phyloP scores from a whole-genome alignment of 2,113 vertebrate species.

The Crotalus tigris region DNA sequence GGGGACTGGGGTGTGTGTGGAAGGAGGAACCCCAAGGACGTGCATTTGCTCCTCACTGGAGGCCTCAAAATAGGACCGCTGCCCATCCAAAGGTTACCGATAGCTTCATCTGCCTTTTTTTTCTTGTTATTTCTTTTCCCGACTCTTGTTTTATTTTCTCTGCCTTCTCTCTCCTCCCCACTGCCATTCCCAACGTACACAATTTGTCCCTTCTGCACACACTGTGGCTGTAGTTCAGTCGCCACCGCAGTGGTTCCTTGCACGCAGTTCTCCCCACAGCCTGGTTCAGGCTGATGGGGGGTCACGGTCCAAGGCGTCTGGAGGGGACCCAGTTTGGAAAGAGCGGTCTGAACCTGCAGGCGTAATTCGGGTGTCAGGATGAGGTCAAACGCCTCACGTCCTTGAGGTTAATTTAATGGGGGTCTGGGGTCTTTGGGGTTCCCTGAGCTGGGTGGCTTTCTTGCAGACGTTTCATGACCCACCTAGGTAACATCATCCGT shows the following conservation, averaged over 20 bases:
- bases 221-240: background rate
- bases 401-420: no score
- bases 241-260: background rate
- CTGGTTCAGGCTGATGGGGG: background rate
- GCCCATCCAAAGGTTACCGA: background rate
- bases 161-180: background rate
- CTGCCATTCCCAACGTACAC: background rate
- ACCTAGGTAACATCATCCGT: background rate
- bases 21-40: conserved; percentile 12
- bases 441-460: background rate
- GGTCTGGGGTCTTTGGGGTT: background rate
- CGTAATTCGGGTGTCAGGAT: background rate
- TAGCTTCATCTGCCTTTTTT: background rate
- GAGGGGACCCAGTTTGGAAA: background rate
- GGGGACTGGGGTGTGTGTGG: conserved; percentile 21
- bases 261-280: no score
- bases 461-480: background rate
- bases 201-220: background rate
- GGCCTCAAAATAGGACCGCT: conserved; percentile 15
- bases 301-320: background rate
- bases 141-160: background rate
- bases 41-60: conserved; percentile 27
- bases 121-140: background rate
- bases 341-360: background rate
- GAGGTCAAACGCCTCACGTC: background rate